phyloP scores from a whole-genome alignment of 2,888 invertebrate species.

The Lingula anatina region DNA sequence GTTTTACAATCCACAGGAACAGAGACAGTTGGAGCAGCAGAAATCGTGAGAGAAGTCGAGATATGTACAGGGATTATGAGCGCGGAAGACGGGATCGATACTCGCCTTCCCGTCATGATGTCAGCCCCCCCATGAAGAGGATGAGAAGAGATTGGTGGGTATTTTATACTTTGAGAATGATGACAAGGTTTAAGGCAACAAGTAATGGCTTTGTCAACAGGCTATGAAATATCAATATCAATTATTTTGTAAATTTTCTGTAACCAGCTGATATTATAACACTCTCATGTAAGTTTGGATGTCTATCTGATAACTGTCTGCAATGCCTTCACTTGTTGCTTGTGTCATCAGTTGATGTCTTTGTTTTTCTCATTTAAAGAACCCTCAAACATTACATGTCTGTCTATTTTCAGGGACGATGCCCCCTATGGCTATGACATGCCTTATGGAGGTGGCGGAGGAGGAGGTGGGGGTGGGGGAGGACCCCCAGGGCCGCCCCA shows the following conservation, averaged over 20 bases:
- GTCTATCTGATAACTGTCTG: not conserved
- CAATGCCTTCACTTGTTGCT: too few species aligned
- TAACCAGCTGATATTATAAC: too few species aligned
- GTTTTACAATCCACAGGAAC: constrained; percentile 3
- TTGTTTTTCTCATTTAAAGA: too few species aligned
- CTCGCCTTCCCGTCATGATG: constrained; percentile 39
- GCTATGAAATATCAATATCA: too few species aligned
- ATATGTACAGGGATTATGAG: constrained; percentile 40
- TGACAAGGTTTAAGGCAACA: too few species aligned
- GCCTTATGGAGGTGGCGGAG: constrained; percentile 20
- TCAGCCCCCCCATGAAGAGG: constrained; percentile 48
- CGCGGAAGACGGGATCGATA: constrained; percentile 37
- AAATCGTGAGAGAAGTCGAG: constrained; percentile 31
- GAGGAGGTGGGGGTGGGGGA: constrained; percentile 1
- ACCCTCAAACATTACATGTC: too few species aligned
- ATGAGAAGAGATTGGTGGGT: constrained; percentile 50
- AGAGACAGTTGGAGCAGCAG: constrained; percentile 24
- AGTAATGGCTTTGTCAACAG: too few species aligned
- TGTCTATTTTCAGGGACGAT: constrained; percentile 9
- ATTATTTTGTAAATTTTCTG: too few species aligned
- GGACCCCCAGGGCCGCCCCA: constrained; percentile 14
- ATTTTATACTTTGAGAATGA: not conserved
- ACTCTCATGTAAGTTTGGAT: too few species aligned
- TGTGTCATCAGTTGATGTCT: too few species aligned
- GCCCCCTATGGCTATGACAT: constrained; percentile 21